Evolutionary conservation across 2,797 vertebrate species (phyloP).

Genomic region (Oophaga sylvatica): DNA sequence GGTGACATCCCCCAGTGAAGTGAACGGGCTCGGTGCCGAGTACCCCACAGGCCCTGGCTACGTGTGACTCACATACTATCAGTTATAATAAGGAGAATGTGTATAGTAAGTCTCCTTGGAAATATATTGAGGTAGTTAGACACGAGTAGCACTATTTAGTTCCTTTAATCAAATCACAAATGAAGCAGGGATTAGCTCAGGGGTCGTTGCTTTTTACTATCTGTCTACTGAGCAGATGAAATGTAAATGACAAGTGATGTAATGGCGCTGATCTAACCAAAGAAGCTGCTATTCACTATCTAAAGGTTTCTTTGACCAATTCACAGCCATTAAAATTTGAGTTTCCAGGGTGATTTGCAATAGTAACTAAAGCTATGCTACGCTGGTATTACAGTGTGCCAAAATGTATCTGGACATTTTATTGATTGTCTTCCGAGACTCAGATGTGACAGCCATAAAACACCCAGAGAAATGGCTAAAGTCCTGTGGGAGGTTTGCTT

Average conservation of each 20-base stretch:
- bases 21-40: too few relatives aligned
- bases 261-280: slow-evolving; percentile 34
- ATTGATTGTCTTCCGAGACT: slow-evolving; percentile 47
- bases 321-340: slow-evolving; percentile 32
- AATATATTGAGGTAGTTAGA: not conserved
- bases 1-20: too few relatives aligned
- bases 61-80: too few relatives aligned
- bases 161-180: slow-evolving; percentile 30
- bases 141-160: not conserved
- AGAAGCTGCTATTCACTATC: slow-evolving; percentile 21
- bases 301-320: slow-evolving; percentile 32
- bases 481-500: not conserved
- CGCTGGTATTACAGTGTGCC: slow-evolving; percentile 28
- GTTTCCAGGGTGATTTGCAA: slow-evolving; percentile 37
- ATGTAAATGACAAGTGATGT: slow-evolving; percentile 49
- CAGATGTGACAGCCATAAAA: slow-evolving; percentile 43
- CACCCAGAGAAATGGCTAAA: slow-evolving; percentile 9
- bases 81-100: not conserved
- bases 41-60: too few relatives aligned
- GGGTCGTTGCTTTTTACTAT: slow-evolving; percentile 29
- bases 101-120: not conserved
- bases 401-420: slow-evolving; percentile 42
- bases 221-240: slow-evolving; percentile 33
- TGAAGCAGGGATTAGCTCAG: slow-evolving; percentile 39
- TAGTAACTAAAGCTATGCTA: slow-evolving; percentile 21